A percentile compares a stretch with the other conserved stretches of the same genome.
Evolutionary conservation across 2,888 invertebrate species (phyloP).

Genomic region (Hirtodrosophila trivittata): DNA sequence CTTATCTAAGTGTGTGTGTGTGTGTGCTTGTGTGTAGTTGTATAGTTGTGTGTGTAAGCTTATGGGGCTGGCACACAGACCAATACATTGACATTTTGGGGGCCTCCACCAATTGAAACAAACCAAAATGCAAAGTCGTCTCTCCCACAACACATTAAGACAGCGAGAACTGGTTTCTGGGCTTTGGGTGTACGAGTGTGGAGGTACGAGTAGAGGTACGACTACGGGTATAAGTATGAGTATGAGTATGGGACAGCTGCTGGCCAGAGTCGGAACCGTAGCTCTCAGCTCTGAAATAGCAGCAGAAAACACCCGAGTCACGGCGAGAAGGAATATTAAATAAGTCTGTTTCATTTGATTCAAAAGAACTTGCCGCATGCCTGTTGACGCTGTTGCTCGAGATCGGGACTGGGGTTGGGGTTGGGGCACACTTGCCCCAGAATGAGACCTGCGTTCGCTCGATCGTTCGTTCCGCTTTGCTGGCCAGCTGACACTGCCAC

Average conservation of each 20-base stretch:
- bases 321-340: constrained; percentile 69
- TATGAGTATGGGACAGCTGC: constrained; percentile 26
- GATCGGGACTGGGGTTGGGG: constrained; percentile 8
- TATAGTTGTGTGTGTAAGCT: constrained; percentile 30
- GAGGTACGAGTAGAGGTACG: constrained; percentile 13
- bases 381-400: constrained; percentile 34
- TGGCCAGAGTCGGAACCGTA: constrained; percentile 12
- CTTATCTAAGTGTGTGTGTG: not conserved
- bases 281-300: constrained; percentile 11
- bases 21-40: constrained; percentile 11
- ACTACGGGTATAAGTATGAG: not conserved
- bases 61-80: constrained; percentile 57
- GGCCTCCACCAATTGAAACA: constrained; percentile 76
- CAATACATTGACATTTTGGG: constrained; percentile 35
- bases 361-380: constrained; percentile 74
- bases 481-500: constrained; percentile 62
- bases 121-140: constrained; percentile 74
- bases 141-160: constrained; percentile 75
- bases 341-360: constrained; percentile 73
- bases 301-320: constrained; percentile 27
- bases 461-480: constrained; percentile 67
- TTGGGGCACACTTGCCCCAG: constrained; percentile 48
- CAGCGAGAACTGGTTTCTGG: constrained; percentile 69
- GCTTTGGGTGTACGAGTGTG: constrained; percentile 40
- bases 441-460: constrained; percentile 53